Evolutionary conservation across 1,140 invertebrate species (phyloP).

Genomic region (Archivesica marissinica): DNA sequence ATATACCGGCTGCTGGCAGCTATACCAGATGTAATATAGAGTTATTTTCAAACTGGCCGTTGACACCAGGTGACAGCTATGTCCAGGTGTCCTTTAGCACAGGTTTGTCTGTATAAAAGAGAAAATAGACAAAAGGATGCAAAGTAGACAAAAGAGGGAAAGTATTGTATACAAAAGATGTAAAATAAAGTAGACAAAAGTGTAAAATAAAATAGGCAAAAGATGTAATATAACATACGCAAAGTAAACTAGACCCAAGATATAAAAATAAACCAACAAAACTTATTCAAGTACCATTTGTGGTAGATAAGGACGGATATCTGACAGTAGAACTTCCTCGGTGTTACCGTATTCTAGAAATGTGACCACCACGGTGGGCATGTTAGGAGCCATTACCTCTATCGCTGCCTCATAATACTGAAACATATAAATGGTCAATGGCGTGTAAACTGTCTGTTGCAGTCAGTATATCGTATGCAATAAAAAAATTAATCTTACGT

Average conservation of each 20-base stretch:
- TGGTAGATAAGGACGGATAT: slow-evolving; percentile 44
- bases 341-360: slow-evolving; percentile 95
- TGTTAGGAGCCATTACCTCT: slow-evolving; percentile 89
- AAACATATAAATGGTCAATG: slow-evolving; percentile 80
- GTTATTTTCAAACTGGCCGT: too few species aligned
- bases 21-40: too few species aligned
- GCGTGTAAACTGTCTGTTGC: too few species aligned
- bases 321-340: slow-evolving; percentile 88
- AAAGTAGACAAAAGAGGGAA: too few species aligned
- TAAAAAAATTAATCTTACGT: too few species aligned
- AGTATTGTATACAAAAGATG: not conserved
- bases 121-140: too few species aligned
- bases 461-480: too few species aligned
- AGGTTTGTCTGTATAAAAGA: too few species aligned
- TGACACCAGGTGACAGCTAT: too few species aligned
- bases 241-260: not conserved
- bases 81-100: too few species aligned
- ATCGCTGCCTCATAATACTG: slow-evolving; percentile 94
- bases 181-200: not conserved
- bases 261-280: not conserved
- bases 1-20: too few species aligned
- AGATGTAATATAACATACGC: not conserved
- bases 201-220: not conserved
- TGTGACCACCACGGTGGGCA: slow-evolving; percentile 90
- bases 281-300: slow-evolving; percentile 21